Conservation (phyloP, 2,797 vertebrate genomes). For the Rhinogobio ventralis region DNA sequence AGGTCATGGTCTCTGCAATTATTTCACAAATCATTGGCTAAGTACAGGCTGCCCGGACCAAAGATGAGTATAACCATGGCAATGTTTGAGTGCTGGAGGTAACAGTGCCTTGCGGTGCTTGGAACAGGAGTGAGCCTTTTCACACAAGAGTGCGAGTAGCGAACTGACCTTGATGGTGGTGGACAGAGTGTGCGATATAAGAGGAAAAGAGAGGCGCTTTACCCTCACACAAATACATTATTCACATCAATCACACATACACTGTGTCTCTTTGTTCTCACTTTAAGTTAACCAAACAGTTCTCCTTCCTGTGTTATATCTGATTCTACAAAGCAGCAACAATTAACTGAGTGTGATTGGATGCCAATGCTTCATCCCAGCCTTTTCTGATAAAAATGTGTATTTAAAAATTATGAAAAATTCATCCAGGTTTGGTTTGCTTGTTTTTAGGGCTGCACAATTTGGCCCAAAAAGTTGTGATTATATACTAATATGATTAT, state of each 20-base stretch:
- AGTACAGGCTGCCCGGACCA: background rate
- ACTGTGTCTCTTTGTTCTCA: background rate
- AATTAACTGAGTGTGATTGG: background rate
- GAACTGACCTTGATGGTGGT: conserved; percentile 5
- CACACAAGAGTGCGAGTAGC: conserved; percentile 23
- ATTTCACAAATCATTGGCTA: conserved; percentile 13
- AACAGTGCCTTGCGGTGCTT: conserved; percentile 24
- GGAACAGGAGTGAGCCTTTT: conserved; percentile 39
- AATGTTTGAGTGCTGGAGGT: conserved; percentile 10
- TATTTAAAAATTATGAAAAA: no score
- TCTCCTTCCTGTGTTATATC: conserved; percentile 4
- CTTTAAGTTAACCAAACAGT: background rate
- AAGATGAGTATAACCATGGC: conserved; percentile 26
- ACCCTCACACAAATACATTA: conserved; percentile 15
- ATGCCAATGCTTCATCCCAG: background rate
- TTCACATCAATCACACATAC: conserved; percentile 18
- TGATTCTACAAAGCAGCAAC: background rate
- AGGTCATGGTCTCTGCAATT: conserved; percentile 30
- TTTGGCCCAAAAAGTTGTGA: background rate
- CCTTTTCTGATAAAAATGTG: no score
- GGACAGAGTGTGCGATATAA: background rate
- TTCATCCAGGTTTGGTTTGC: no score
- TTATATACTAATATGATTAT: no score
- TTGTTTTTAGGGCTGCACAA: background rate
- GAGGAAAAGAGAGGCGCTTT: conserved; percentile 1